A percentile compares a stretch with the other conserved stretches of the same genome.
These are phyloP conservation scores for Diloba caeruleocephala DNA, from an alignment of 2,888 invertebrate genomes.

Conservation along the genomic window DNA sequence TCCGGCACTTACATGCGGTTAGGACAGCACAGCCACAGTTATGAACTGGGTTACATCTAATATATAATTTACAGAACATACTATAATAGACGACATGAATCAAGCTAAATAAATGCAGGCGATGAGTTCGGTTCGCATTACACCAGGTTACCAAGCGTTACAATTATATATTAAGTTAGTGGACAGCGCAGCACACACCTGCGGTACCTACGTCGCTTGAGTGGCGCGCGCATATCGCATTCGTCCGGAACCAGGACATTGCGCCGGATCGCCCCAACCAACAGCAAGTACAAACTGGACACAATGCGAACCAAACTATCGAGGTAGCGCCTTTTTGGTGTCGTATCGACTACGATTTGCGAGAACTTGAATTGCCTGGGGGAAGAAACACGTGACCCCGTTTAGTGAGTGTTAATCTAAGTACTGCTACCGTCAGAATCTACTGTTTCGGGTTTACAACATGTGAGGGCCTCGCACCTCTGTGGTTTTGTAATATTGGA, in stretches of 20 bases:
- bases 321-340: conserved; percentile 59
- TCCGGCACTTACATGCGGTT: no score
- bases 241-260: conserved; percentile 59
- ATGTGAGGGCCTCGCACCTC: neutral
- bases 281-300: conserved; percentile 68
- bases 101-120: conserved; percentile 28
- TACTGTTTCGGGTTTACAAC: neutral
- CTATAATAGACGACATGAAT: conserved; percentile 2
- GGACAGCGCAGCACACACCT: conserved; percentile 65
- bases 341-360: conserved; percentile 73
- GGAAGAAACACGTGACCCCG: conserved; percentile 58
- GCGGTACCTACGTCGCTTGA: conserved; percentile 68
- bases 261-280: conserved; percentile 64
- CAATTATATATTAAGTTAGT: conserved; percentile 40
- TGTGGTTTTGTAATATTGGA: no score
- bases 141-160: conserved; percentile 57
- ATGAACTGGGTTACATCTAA: conserved; percentile 13
- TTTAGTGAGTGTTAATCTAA: conserved; percentile 29
- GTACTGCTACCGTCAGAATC: conserved; percentile 5
- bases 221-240: conserved; percentile 45
- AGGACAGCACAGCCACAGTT: no score
- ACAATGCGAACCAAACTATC: conserved; percentile 81
- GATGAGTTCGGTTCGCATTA: conserved; percentile 75
- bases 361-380: conserved; percentile 81
- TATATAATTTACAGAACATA: neutral